A percentile compares a stretch with the other conserved stretches of the same genome.
Conservation (phyloP, 2,113 vertebrate genomes). For the Xenotilapia leptura region DNA sequence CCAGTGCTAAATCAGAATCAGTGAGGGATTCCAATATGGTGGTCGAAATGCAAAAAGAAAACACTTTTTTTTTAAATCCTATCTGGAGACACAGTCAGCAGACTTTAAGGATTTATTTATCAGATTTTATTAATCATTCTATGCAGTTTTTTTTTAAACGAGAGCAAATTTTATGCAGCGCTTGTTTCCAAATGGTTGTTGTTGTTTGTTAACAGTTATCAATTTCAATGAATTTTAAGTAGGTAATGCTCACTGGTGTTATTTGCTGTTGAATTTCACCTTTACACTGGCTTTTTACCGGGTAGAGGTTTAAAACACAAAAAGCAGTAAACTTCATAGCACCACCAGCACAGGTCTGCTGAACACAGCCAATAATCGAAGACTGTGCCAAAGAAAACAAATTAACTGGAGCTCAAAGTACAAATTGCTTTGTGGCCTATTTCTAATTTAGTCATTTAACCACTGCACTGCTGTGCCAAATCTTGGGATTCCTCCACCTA, state of each 20-base stretch:
- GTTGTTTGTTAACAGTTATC: background rate
- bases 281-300: background rate
- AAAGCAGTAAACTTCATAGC: background rate
- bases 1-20: background rate
- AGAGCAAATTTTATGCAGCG: background rate
- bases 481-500: background rate
- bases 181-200: background rate
- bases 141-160: background rate
- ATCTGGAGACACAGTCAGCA: background rate
- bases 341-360: background rate
- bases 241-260: background rate
- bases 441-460: background rate
- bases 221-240: background rate
- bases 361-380: background rate
- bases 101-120: background rate
- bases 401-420: background rate
- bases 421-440: background rate
- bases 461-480: background rate
- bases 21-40: background rate
- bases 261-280: background rate
- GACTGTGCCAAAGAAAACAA: background rate
- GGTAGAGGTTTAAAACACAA: background rate
- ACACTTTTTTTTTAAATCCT: background rate
- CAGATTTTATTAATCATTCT: background rate
- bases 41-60: background rate